Conservation (phyloP, 2,888 invertebrate species). For the Apeira syringaria region DNA sequence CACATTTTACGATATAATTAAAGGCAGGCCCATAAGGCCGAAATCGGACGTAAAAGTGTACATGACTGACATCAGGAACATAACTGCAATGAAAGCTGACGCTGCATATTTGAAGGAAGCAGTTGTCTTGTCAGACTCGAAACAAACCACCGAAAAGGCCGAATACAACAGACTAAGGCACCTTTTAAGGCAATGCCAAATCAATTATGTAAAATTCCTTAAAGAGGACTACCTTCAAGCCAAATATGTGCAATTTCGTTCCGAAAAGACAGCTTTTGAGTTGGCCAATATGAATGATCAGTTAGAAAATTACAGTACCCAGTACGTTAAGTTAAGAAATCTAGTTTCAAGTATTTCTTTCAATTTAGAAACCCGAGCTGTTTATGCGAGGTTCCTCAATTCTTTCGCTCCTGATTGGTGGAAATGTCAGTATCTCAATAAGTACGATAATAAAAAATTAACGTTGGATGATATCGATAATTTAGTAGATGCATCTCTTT, state of each 20-base stretch:
- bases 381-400: conserved; percentile 39
- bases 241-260: conserved; percentile 28
- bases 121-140: conserved; percentile 36
- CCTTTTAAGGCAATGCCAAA: conserved; percentile 24
- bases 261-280: conserved; percentile 25
- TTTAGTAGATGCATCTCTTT: background rate
- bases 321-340: conserved; percentile 36
- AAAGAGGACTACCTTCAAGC: conserved; percentile 35
- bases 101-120: conserved; percentile 40
- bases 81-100: conserved; percentile 38
- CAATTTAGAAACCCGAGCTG: conserved; percentile 35
- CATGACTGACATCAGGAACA: conserved; percentile 40
- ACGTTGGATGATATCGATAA: background rate
- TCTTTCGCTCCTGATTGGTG: conserved; percentile 32
- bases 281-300: conserved; percentile 28
- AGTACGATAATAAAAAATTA: background rate
- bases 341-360: conserved; percentile 28
- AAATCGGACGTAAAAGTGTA: conserved; percentile 40
- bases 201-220: conserved; percentile 35
- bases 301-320: conserved; percentile 34
- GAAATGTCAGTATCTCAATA: conserved; percentile 25
- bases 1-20: conserved; percentile 42
- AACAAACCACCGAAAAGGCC: conserved; percentile 25
- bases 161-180: conserved; percentile 28
- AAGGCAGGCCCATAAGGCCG: conserved; percentile 44